These are phyloP conservation scores for Melanaphis sacchari DNA, from an alignment of 1,140 invertebrate species.

Conservation along the genomic window DNA sequence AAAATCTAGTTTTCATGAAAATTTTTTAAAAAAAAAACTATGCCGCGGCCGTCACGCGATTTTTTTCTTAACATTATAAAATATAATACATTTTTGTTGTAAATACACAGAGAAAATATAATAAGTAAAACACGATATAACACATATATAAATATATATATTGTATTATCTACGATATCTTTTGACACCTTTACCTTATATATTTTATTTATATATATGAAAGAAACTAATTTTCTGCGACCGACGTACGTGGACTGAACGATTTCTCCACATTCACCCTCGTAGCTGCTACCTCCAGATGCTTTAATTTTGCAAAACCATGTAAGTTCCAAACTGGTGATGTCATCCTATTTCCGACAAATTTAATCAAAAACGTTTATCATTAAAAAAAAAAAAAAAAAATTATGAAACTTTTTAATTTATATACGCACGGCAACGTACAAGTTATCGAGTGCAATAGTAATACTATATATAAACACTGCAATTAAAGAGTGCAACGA, in stretches of 20 bases:
- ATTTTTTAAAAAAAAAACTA: not conserved
- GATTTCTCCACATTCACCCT: not conserved
- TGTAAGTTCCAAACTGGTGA: not conserved
- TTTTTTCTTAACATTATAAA: not conserved
- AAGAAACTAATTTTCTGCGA: not conserved
- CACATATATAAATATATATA: not conserved
- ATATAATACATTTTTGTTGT: not conserved
- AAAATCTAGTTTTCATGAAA: not conserved
- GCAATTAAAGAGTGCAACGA: not conserved
- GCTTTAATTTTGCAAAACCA: not conserved
- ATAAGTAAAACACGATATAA: not conserved
- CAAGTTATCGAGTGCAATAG: not conserved
- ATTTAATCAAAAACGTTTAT: not conserved
- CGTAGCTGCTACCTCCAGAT: not conserved
- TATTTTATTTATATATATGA: not conserved
- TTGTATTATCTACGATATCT: not conserved
- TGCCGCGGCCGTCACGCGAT: not conserved
- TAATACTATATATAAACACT: not conserved
- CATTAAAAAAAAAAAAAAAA: not conserved
- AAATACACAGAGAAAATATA: not conserved
- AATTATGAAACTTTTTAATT: not conserved
- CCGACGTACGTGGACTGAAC: not conserved
- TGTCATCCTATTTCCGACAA: not conserved
- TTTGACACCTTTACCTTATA: not conserved
- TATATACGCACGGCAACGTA: too few relatives aligned